phyloP scores from a whole-genome alignment of 2,797 vertebrate genomes.

The Brotula barbata region DNA sequence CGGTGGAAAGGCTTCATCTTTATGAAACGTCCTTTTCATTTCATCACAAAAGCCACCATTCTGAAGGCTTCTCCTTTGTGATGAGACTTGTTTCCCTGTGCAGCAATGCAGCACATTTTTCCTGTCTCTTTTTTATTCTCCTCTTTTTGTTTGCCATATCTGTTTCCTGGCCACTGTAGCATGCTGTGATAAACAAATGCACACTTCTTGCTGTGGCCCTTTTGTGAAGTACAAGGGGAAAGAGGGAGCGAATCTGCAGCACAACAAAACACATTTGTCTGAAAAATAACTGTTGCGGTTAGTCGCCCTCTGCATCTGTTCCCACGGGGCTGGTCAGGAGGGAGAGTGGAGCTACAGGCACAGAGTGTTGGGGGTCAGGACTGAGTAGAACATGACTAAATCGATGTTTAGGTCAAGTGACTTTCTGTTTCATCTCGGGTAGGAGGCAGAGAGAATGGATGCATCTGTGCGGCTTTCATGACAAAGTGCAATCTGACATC shows the following conservation, averaged over 20 bases:
- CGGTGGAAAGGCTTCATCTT: slow-evolving; percentile 37
- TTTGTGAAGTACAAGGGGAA: slow-evolving; percentile 26
- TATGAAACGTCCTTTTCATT: slow-evolving; percentile 51
- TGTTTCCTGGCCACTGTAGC: slow-evolving; percentile 26
- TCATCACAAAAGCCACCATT: slow-evolving; percentile 26
- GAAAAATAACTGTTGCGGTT: slow-evolving; percentile 13
- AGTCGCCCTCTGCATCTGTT: slow-evolving; percentile 7
- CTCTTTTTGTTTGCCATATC: slow-evolving; percentile 50
- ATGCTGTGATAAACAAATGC: slow-evolving; percentile 39
- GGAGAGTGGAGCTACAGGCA: slow-evolving; percentile 13
- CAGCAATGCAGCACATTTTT: slow-evolving; percentile 43
- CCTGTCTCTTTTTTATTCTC: slow-evolving; percentile 56
- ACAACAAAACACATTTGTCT: slow-evolving; percentile 22
- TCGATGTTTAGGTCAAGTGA: too few species aligned
- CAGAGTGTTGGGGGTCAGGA: slow-evolving; percentile 1
- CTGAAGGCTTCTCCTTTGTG: slow-evolving; percentile 43
- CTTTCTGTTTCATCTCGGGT: too few species aligned
- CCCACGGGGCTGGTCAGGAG: not conserved
- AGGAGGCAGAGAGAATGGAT: too few species aligned
- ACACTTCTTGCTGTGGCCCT: slow-evolving; percentile 36
- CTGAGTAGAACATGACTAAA: too few species aligned
- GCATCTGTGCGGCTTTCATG: too few species aligned
- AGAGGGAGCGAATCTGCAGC: slow-evolving; percentile 10
- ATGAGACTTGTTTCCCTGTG: slow-evolving; percentile 19
- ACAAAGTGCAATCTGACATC: too few species aligned